Evolutionary conservation across 2,113 vertebrate species (phyloP).

Genomic region (Neodontobutis hainanensis): DNA sequence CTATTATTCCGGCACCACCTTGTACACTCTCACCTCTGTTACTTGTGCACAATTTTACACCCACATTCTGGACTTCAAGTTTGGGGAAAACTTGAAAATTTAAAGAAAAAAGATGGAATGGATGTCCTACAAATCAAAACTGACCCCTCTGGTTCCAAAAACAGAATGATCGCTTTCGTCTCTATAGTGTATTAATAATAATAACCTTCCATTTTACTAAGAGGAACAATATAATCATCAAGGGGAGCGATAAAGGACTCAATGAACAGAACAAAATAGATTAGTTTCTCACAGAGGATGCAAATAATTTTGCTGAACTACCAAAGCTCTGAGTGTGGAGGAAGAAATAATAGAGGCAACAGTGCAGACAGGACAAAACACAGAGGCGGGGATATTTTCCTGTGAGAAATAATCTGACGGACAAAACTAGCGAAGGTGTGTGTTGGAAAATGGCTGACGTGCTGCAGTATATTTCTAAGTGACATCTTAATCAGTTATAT

Average conservation of each 20-base stretch:
- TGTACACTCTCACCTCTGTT: too few relatives aligned
- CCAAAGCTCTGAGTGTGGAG: slow-evolving; percentile 8
- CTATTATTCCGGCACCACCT: too few relatives aligned
- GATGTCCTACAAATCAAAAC: background rate
- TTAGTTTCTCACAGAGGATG: slow-evolving; percentile 20
- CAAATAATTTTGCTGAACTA: slow-evolving; percentile 30
- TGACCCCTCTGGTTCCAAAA: background rate
- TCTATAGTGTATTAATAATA: slow-evolving; percentile 24
- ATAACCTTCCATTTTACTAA: slow-evolving; percentile 2
- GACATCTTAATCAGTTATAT: slow-evolving; percentile 30
- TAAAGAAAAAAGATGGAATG: too few relatives aligned
- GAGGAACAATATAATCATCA: slow-evolving; percentile 24
- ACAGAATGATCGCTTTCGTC: background rate
- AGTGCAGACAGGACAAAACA: slow-evolving; percentile 18
- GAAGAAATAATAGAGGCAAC: slow-evolving; percentile 7
- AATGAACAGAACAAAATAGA: slow-evolving; percentile 34
- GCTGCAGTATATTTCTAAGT: too few relatives aligned
- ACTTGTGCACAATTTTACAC: too few relatives aligned
- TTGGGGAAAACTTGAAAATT: too few relatives aligned
- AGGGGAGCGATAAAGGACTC: slow-evolving; percentile 17
- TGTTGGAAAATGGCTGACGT: slow-evolving; percentile 22
- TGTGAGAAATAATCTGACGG: slow-evolving; percentile 34
- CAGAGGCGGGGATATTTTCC: slow-evolving; percentile 9
- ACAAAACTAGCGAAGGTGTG: slow-evolving; percentile 18
- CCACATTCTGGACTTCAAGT: too few relatives aligned